Evolutionary conservation across 2,797 vertebrate species (phyloP).

Genomic region (Lepus townsendii): DNA sequence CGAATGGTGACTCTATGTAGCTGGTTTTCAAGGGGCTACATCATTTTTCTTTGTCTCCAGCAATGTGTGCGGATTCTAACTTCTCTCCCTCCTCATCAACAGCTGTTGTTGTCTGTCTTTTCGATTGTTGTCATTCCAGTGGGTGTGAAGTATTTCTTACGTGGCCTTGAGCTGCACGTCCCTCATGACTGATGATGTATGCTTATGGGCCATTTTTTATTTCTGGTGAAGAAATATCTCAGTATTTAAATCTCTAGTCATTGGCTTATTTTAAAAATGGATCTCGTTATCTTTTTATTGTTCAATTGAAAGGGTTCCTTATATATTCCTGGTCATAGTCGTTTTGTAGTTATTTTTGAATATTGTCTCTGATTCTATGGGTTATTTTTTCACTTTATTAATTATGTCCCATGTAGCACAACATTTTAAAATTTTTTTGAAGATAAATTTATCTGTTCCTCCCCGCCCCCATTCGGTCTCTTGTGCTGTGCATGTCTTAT

Average conservation of each 20-base stretch:
- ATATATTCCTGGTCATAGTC: neutral
- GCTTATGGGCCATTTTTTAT: neutral
- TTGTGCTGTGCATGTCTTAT: neutral
- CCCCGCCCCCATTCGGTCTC: neutral
- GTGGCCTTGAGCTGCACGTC: neutral
- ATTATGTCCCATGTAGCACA: neutral
- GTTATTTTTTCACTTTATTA: neutral
- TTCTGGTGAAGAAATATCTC: neutral
- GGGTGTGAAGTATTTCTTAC: neutral
- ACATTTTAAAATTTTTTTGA: neutral
- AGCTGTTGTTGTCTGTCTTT: neutral
- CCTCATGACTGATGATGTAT: neutral
- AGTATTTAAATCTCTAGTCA: neutral
- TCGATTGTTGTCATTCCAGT: neutral
- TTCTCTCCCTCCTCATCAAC: neutral
- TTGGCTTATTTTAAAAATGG: neutral
- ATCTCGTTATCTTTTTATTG: neutral
- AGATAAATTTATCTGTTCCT: neutral
- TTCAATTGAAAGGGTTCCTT: neutral
- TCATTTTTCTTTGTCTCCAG: neutral
- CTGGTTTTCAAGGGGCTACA: neutral
- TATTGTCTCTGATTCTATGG: neutral
- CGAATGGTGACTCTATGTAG: neutral
- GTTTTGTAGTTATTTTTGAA: neutral
- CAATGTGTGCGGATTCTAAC: neutral